Percentiles rank a stretch among this genome's conserved stretches.
Evolutionary conservation across 2,888 invertebrate genomes (phyloP).

Genomic region (Malthinus seriepunctatus): DNA sequence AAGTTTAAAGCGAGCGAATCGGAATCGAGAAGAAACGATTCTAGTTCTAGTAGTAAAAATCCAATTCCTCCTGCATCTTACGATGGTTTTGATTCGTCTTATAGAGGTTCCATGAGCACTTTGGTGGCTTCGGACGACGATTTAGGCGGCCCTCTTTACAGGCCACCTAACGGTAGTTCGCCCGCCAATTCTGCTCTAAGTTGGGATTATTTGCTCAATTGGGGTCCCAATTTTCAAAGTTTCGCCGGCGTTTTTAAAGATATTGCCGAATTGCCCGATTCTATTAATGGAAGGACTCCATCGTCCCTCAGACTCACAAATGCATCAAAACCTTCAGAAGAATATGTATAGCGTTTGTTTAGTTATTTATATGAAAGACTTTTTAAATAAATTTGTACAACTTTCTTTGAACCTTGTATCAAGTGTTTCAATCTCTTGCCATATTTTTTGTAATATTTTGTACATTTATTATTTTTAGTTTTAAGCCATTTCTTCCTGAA

Average conservation of each 20-base stretch:
- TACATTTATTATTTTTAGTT: conserved; percentile 36
- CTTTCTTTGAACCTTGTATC: conserved; percentile 48
- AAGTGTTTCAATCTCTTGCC: conserved; percentile 50
- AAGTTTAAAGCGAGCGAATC: conserved; percentile 60
- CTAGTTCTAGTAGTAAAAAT: conserved; percentile 57
- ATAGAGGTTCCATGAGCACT: conserved; percentile 91
- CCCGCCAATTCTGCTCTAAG: conserved; percentile 79
- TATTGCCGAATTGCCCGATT: conserved; percentile 91
- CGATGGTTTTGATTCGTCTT: conserved; percentile 92
- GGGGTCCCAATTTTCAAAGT: conserved; percentile 96
- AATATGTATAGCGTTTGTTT: conserved; percentile 69
- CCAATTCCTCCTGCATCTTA: conserved; percentile 79
- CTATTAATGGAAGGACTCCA: conserved; percentile 72
- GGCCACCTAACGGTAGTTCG: conserved; percentile 74
- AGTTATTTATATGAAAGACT: conserved; percentile 34
- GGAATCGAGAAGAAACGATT: conserved; percentile 46
- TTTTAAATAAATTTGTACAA: conserved; percentile 36
- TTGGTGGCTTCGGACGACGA: conserved; percentile 94
- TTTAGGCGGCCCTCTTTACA: conserved; percentile 75
- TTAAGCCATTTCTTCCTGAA: conserved; percentile 38
- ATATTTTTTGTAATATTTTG: conserved; percentile 46
- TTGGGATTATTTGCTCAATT: conserved; percentile 93
- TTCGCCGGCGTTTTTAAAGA: conserved; percentile 95
- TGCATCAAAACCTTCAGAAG: conserved; percentile 85
- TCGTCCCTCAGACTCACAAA: conserved; percentile 75